These are phyloP conservation scores for Eupithecia pulchellata DNA, from an alignment of 2,888 invertebrate genomes.

Conservation along the genomic window DNA sequence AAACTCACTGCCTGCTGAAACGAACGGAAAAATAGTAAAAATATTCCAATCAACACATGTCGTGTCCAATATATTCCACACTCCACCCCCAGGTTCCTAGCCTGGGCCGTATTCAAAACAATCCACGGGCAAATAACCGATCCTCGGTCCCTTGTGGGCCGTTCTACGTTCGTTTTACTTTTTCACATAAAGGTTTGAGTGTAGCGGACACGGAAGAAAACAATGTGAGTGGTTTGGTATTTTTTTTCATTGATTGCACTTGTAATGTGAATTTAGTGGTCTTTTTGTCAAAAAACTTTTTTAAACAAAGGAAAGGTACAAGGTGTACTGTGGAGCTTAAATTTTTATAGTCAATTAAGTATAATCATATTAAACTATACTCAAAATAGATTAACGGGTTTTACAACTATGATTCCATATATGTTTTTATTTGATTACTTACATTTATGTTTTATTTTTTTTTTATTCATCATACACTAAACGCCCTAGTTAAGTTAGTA, in stretches of 20 bases:
- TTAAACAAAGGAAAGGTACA: no score
- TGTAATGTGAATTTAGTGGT: neutral
- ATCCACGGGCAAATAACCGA: slow-evolving; percentile 81
- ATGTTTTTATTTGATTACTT: no score
- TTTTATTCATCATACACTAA: no score
- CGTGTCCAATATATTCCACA: slow-evolving; percentile 52
- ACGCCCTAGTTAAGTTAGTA: no score
- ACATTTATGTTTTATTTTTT: no score
- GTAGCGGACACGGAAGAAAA: slow-evolving; percentile 27
- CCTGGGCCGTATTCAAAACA: slow-evolving; percentile 75
- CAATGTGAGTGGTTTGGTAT: slow-evolving; percentile 10
- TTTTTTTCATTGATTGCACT: slow-evolving; percentile 5
- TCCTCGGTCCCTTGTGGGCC: slow-evolving; percentile 75
- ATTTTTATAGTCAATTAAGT: no score
- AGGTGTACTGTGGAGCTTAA: no score
- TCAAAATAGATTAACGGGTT: no score
- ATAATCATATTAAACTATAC: no score
- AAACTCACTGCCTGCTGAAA: neutral
- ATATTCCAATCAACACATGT: slow-evolving; percentile 44
- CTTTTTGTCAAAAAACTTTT: slow-evolving; percentile 53
- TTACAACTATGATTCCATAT: no score
- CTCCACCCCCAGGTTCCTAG: slow-evolving; percentile 42
- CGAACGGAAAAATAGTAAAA: slow-evolving; percentile 26
- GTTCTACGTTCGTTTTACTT: slow-evolving; percentile 77
- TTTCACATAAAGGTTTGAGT: slow-evolving; percentile 66